Base-by-base conservation (phyloP, 1,140 invertebrate species). In the Drepana arcuata region DNA sequence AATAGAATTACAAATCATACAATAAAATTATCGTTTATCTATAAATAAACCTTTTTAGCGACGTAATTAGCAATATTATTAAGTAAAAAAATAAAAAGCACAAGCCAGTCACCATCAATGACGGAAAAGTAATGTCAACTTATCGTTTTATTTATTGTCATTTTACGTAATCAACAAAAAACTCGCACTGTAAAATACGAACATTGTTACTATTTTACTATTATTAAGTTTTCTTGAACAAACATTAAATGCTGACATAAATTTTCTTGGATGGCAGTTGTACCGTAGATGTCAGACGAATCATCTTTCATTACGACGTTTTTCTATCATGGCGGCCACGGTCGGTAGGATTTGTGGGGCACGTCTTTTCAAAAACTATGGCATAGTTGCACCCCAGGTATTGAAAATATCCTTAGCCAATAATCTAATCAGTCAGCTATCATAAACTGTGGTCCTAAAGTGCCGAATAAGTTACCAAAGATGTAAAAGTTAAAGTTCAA, bases 271-370 rank as follows among this genome's bases (percentile, higher is more conserved):
- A 58, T 64, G 59, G 57, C 50, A 63, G 42, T 35, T 52, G 37
- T 33, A 29, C 42, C 10, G 44, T 55, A 62, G 51, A 62, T 75
- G 74, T 74, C 74, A 75, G 30, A 64, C 34, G 31, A 53, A 57
- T 66, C 50, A 50, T 64, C 67, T 68, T 72, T 75, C 71, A 77
- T 61, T 69, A 58, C 69, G 73, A 75, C 71, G 71, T 77, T 77
- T 77, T 73, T 65, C 85, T 87, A 92, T 88, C 85, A 93, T 93
- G 92, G 91, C 92, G 88, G 90, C 91, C 70, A 87, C 88, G 72
- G 87, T 93, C 74, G 88, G 91, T 85, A 88, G 91, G 83, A 89
- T 93, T 89, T 92, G 88, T 86, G 90, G 91, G 85, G 88, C 91
- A 73, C 87, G 88, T 75, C 85, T 92, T 77, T 86, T 91, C 68